Conservation (phyloP, 2,113 vertebrate species). For the Tenrec ecaudatus region DNA sequence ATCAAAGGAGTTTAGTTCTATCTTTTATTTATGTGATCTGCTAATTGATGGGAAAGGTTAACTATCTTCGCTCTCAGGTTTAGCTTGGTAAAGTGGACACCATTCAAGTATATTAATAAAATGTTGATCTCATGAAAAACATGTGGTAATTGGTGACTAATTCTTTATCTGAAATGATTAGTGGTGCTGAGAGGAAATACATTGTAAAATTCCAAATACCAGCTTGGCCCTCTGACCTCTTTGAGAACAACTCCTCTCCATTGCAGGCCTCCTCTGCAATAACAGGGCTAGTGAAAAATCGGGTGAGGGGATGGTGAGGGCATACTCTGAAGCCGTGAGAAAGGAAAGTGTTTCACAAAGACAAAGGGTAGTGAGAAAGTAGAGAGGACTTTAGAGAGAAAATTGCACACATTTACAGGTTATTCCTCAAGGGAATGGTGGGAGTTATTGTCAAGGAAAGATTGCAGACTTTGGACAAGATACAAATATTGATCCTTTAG, state of each 20-base stretch:
- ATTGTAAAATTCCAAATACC: not conserved
- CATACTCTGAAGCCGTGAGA: slow-evolving; percentile 3
- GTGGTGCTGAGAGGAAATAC: slow-evolving; percentile 1
- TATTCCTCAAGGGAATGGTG: slow-evolving; percentile 72
- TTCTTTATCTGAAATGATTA: not conserved
- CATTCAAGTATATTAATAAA: slow-evolving; percentile 37
- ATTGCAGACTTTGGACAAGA: slow-evolving; percentile 74
- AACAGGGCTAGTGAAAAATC: not conserved
- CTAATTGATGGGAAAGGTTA: slow-evolving; percentile 34
- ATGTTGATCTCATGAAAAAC: not conserved
- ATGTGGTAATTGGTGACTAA: not conserved
- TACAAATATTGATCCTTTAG: slow-evolving; percentile 79
- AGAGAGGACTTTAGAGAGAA: slow-evolving; percentile 56
- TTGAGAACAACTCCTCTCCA: not conserved
- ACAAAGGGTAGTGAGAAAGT: slow-evolving; percentile 48
- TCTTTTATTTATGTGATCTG: slow-evolving; percentile 41
- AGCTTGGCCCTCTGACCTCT: not conserved
- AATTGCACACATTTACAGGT: slow-evolving; percentile 71
- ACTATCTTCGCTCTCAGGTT: not conserved
- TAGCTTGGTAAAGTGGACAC: slow-evolving; percentile 20
- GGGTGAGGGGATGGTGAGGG: not conserved
- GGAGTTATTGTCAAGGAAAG: slow-evolving; percentile 76
- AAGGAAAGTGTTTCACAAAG: slow-evolving; percentile 58
- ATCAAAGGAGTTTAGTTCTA: slow-evolving; percentile 7
- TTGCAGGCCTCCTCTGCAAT: not conserved